Percentiles rank a stretch among this genome's conserved stretches.
Conservation (phyloP, 2,888 invertebrate species). For the Mechanitis messenoides region DNA sequence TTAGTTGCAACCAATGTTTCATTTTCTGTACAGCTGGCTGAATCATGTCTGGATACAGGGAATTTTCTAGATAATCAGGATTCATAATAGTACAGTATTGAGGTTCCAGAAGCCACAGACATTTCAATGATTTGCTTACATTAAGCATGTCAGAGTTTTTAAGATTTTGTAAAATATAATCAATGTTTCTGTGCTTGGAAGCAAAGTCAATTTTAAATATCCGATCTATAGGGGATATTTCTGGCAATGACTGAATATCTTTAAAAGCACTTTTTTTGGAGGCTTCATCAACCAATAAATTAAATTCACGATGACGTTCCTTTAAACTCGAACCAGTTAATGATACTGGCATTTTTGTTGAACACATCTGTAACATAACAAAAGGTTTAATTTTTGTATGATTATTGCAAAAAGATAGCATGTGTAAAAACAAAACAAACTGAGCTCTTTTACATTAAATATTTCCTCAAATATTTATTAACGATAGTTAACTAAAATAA, state of each 20-base stretch:
- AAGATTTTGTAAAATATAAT: constrained; percentile 47
- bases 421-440: no score
- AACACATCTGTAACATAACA: constrained; percentile 38
- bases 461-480: no score
- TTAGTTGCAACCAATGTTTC: constrained; percentile 45
- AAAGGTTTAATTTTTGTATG: not conserved
- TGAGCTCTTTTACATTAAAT: no score
- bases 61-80: constrained; percentile 47
- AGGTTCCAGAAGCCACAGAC: constrained; percentile 46
- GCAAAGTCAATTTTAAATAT: constrained; percentile 59
- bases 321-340: constrained; percentile 45
- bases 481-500: no score
- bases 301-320: constrained; percentile 44
- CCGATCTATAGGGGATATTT: constrained; percentile 44
- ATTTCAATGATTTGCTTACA: constrained; percentile 53
- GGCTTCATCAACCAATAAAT: constrained; percentile 39
- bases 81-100: constrained; percentile 43
- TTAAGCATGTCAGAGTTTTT: constrained; percentile 55
- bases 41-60: constrained; percentile 51
- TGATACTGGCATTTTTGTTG: constrained; percentile 33
- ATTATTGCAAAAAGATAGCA: no score
- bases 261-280: constrained; percentile 25
- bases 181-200: constrained; percentile 40
- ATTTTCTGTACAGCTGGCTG: constrained; percentile 48
- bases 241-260: constrained; percentile 33